Conservation (phyloP, 2,797 vertebrate species). For the Chrosomus eos region DNA sequence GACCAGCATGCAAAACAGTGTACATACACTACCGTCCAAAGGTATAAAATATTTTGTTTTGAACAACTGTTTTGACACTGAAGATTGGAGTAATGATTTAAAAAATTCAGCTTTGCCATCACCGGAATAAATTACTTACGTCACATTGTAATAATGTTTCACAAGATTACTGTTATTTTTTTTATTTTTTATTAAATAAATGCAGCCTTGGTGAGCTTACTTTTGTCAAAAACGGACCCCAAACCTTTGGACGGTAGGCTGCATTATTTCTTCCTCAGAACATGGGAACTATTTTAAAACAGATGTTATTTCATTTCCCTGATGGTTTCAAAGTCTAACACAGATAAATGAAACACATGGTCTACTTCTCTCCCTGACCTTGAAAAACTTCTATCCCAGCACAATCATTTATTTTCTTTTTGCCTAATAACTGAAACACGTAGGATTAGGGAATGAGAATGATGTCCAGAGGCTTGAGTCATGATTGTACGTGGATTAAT, state of each 20-base stretch:
- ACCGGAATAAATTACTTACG: background rate
- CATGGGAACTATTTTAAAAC: background rate
- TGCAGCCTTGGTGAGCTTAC: background rate
- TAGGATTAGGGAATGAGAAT: slow-evolving; percentile 69
- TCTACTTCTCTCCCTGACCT: slow-evolving; percentile 35
- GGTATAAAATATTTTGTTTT: background rate
- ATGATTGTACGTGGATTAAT: slow-evolving; percentile 71
- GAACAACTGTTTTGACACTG: background rate
- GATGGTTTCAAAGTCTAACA: slow-evolving; percentile 28
- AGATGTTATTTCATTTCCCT: background rate
- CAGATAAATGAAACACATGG: background rate
- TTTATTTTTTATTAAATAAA: background rate
- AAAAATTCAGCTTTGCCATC: background rate
- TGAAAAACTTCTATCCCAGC: slow-evolving; percentile 32
- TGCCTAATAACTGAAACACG: slow-evolving; percentile 56
- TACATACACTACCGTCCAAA: background rate
- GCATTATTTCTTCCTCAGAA: background rate
- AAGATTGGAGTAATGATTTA: background rate
- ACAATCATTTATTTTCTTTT: slow-evolving; percentile 49
- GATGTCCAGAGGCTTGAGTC: slow-evolving; percentile 57
- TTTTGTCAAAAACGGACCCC: background rate
- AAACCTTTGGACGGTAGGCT: background rate
- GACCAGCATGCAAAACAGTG: background rate
- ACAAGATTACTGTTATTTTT: background rate
- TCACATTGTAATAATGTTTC: background rate